Evolutionary conservation across 1,140 invertebrate genomes (phyloP).

Genomic region (Pseudomyrmex concolor): DNA sequence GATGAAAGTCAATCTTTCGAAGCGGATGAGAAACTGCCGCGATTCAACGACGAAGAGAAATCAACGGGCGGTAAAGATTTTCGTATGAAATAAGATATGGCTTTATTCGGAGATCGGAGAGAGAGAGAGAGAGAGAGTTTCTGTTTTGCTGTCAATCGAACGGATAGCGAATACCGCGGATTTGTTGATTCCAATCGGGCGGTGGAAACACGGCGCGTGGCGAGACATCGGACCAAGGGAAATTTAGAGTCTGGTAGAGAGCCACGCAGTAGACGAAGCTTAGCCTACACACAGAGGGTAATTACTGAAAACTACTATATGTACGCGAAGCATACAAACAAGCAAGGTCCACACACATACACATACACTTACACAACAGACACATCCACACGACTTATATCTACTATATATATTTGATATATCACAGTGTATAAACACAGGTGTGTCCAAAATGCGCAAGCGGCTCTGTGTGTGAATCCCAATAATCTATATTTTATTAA

Average conservation of each 20-base stretch:
- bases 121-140: no score
- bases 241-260: slow-evolving; percentile 73
- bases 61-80: no score
- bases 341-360: neutral
- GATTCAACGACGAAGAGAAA: neutral
- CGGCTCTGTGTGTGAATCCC: slow-evolving; percentile 75
- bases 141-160: neutral
- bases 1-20: slow-evolving; percentile 4
- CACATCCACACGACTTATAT: slow-evolving; percentile 74
- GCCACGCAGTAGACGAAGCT: slow-evolving; percentile 76
- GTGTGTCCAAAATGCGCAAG: slow-evolving; percentile 79
- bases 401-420: slow-evolving; percentile 83
- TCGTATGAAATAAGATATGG: no score
- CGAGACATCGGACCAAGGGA: slow-evolving; percentile 64
- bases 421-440: slow-evolving; percentile 76
- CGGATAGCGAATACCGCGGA: neutral
- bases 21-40: neutral
- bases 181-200: neutral
- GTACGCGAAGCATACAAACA: slow-evolving; percentile 53
- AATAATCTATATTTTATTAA: slow-evolving; percentile 83
- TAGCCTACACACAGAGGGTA: slow-evolving; percentile 70
- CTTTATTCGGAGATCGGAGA: no score
- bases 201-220: slow-evolving; percentile 10
- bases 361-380: slow-evolving; percentile 9
- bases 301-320: slow-evolving; percentile 28